Base-by-base conservation (phyloP, 2,113 vertebrate species). In the Elephantulus edwardii region DNA sequence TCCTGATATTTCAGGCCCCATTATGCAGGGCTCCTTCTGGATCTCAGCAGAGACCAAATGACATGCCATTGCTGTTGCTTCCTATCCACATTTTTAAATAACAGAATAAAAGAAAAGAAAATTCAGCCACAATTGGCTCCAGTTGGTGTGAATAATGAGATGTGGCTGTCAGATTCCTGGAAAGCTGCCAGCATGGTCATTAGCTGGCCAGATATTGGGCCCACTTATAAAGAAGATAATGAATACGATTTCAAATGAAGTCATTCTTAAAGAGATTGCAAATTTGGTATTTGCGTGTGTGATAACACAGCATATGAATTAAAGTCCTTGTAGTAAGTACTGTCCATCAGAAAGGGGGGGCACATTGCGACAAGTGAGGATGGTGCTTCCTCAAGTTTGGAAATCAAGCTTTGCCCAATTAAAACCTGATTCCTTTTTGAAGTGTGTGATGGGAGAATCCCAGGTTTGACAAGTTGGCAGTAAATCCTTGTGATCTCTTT, bases 111-210 rank as follows among this genome's bases (percentile, higher is more conserved):
- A 52, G 42, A 35, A 50, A 79, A 48, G 62, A 83, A 66, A 91
- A 68, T 19, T 26, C 83, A 90, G 91, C 91, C 91, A 92, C 93
- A 96, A 95, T 86, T 96, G 94, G 82, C 95, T 95, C 89, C 92
- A 96, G 91, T 96, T 96, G 95, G 91, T 95, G 93, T 95, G 94
- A 96, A 96, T 95, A 95, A 92, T 91, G 92, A 95, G 91, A 92
- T 22, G 35, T 42, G 72, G 78, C 35, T 96, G 94, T 96, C 94
- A 88, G 93, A 94, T 88, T 93, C 91, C 93, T 95, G 93, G 95
- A 94, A 56, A 86, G 58, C 58, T 13, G 92, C 92, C 95, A 96
- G 78, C 30, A 7, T 46, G 82, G 52, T 92, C 89, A 88, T 86
- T 93, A 83, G 86, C 78, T 48, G 54, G 84, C 84, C 88, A 84